Evolutionary conservation across 2,113 vertebrate species (phyloP).

Genomic region (Gorsachius goisagi): DNA sequence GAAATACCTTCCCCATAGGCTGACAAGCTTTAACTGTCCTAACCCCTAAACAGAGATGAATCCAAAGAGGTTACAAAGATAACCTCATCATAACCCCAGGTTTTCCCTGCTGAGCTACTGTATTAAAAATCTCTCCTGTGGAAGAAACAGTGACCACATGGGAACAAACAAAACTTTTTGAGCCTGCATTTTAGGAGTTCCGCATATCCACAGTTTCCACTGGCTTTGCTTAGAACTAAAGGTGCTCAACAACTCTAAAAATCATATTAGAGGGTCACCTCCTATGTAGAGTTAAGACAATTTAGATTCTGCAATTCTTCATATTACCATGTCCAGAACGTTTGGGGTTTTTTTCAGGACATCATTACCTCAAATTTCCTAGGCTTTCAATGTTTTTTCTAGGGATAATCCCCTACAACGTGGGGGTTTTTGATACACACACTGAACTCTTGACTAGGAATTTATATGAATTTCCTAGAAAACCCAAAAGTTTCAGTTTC

Average conservation of each 20-base stretch:
- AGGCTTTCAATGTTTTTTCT: background rate
- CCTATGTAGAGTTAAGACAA: background rate
- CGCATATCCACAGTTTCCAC: background rate
- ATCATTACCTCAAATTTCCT: background rate
- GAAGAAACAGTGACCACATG: background rate
- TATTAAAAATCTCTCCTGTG: background rate
- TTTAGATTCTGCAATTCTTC: background rate
- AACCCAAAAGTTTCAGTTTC: background rate
- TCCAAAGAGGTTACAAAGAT: background rate
- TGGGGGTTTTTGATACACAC: background rate
- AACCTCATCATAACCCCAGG: background rate
- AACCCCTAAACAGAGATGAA: background rate
- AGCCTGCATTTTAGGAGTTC: background rate
- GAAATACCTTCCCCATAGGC: background rate
- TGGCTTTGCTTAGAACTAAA: background rate
- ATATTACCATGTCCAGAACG: background rate
- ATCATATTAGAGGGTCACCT: background rate
- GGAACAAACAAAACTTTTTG: background rate
- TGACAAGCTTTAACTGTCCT: background rate
- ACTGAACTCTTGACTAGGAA: background rate
- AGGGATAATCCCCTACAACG: background rate
- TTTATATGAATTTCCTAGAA: background rate
- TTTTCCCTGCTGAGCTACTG: background rate
- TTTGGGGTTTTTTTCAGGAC: background rate
- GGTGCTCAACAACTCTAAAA: background rate